Evolutionary conservation across 2,113 vertebrate species (phyloP).

Genomic region (Agelaius phoeniceus): DNA sequence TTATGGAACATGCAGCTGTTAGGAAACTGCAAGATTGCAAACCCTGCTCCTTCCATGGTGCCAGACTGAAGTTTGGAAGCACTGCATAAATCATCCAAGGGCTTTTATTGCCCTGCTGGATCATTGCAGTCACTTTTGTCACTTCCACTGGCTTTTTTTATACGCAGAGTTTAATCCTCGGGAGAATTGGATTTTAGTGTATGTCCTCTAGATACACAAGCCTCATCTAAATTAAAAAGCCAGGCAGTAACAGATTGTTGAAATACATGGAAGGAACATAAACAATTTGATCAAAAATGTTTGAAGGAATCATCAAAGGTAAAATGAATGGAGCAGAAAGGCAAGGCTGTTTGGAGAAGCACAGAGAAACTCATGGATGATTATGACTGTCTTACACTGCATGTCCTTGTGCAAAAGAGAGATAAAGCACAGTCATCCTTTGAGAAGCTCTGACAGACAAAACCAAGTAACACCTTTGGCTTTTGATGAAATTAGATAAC

Average conservation of each 20-base stretch:
- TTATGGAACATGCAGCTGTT: conserved; percentile 35
- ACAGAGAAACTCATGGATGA: neutral
- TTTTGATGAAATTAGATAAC: neutral
- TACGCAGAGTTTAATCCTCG: neutral
- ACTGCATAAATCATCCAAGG: neutral
- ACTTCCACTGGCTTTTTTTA: neutral
- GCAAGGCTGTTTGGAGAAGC: neutral
- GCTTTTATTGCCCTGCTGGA: neutral
- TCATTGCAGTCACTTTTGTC: neutral
- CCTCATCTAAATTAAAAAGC: neutral
- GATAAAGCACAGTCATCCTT: neutral
- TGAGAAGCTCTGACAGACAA: neutral
- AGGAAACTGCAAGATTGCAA: neutral
- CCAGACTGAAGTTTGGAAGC: neutral
- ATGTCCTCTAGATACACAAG: neutral
- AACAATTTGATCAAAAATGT: neutral
- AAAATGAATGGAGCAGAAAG: neutral
- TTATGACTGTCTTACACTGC: neutral
- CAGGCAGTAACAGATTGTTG: neutral
- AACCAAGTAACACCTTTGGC: neutral
- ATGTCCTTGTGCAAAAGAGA: neutral
- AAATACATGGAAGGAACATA: neutral
- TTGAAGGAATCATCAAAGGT: neutral
- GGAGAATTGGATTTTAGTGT: neutral
- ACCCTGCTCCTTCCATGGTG: neutral